These are phyloP conservation scores for Podabrus alpinus DNA, from an alignment of 2,888 invertebrate species.

Conservation along the genomic window DNA sequence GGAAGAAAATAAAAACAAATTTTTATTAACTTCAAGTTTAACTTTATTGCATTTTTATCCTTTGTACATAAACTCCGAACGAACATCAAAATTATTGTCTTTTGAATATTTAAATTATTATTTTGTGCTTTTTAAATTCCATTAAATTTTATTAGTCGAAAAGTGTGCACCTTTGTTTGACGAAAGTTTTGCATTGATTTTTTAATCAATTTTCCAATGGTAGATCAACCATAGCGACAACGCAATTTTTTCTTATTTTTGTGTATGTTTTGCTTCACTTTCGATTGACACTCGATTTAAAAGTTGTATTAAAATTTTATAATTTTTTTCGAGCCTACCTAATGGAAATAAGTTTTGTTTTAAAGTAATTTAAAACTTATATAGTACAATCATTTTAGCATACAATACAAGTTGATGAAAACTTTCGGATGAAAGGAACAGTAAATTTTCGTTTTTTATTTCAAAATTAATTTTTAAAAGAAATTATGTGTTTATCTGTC, in stretches of 20 bases:
- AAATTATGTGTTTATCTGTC: too few species aligned
- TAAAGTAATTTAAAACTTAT: neutral
- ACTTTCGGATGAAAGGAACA: too few species aligned
- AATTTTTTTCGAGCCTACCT: neutral
- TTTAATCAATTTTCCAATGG: neutral
- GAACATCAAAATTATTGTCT: neutral
- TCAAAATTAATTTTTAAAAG: too few species aligned
- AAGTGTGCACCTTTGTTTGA: neutral
- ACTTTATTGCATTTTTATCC: neutral
- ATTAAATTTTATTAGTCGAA: neutral
- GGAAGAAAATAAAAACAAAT: neutral
- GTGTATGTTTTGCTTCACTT: neutral
- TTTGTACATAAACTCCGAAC: neutral
- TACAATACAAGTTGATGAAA: neutral
- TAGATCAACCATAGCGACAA: neutral
- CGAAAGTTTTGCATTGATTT: neutral
- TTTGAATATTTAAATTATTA: neutral
- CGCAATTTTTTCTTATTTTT: neutral
- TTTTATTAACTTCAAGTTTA: neutral
- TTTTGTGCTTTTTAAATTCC: neutral
- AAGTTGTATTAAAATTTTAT: conserved; percentile 3
- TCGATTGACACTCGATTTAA: neutral
- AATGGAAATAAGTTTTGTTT: neutral
- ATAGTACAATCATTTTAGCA: neutral
- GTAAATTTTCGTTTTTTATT: too few species aligned